phyloP scores from a whole-genome alignment of 2,113 vertebrate genomes.

The Phoxinus phoxinus region DNA sequence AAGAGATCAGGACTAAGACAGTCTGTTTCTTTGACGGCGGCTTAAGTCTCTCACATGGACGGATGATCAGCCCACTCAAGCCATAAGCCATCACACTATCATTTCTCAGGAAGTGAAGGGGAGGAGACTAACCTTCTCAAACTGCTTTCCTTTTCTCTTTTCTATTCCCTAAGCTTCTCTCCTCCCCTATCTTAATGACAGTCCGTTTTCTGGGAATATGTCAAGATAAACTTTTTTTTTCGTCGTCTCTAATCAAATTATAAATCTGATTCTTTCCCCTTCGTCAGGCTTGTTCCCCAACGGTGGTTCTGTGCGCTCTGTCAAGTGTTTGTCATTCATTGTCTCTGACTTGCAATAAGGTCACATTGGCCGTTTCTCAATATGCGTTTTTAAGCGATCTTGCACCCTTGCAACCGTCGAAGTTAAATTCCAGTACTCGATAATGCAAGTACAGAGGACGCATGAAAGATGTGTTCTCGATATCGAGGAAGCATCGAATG shows the following conservation, averaged over 20 bases:
- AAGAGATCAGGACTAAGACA: slow-evolving; percentile 1
- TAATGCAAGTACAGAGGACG: background rate
- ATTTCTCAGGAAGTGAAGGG: slow-evolving; percentile 31
- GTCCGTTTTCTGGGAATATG: background rate
- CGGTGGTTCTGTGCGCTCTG: background rate
- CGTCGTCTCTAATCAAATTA: background rate
- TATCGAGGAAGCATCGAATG: background rate
- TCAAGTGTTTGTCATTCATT: background rate
- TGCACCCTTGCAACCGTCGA: background rate
- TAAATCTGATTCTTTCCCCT: background rate
- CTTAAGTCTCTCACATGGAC: background rate
- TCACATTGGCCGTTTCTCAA: background rate
- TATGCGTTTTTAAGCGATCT: background rate
- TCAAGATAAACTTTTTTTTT: background rate
- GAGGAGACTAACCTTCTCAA: slow-evolving; percentile 39
- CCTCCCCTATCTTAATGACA: background rate
- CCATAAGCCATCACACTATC: slow-evolving; percentile 25
- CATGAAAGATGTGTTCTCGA: no score
- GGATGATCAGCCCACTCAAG: slow-evolving; percentile 38
- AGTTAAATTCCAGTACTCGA: background rate
- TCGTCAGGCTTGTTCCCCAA: background rate
- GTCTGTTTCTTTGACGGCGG: background rate
- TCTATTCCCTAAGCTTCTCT: slow-evolving; percentile 28
- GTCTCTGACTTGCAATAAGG: background rate
- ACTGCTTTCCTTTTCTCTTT: slow-evolving; percentile 33